Evolutionary conservation across 2,113 vertebrate species (phyloP).

Genomic region (Platichthys stellatus): DNA sequence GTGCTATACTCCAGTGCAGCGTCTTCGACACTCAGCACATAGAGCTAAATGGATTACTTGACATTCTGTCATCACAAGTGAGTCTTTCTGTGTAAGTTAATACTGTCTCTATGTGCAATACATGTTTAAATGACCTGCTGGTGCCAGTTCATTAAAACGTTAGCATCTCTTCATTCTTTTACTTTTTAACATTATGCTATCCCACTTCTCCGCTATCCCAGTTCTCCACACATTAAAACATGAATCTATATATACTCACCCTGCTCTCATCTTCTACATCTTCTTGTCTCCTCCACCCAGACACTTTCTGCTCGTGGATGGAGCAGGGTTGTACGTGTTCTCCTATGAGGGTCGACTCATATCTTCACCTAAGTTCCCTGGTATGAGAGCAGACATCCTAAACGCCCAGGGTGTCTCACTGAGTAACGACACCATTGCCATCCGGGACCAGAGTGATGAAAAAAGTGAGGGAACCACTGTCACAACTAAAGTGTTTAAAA

Average conservation of each 20-base stretch:
- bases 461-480: conserved; percentile 80
- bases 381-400: conserved; percentile 91
- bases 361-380: conserved; percentile 91
- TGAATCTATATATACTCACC: neutral
- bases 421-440: conserved; percentile 91
- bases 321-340: conserved; percentile 91
- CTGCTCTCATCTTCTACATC: conserved; percentile 4
- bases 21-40: conserved; percentile 51
- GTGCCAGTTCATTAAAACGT: conserved; percentile 51
- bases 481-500: no score
- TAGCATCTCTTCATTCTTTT: conserved; percentile 22
- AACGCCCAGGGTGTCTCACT: conserved; percentile 90
- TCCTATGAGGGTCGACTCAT: conserved; percentile 95
- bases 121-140: conserved; percentile 43
- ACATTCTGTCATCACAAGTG: conserved; percentile 59
- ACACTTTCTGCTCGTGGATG: conserved; percentile 93
- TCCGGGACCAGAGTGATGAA: conserved; percentile 92
- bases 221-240: neutral
- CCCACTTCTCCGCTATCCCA: neutral
- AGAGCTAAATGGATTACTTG: conserved; percentile 66
- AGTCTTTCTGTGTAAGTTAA: conserved; percentile 51
- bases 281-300: conserved; percentile 69
- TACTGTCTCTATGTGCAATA: conserved; percentile 39
- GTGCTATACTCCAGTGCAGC: conserved; percentile 60
- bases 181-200: conserved; percentile 3